Evolutionary conservation across 2,797 vertebrate genomes (phyloP).

Genomic region (Parauchenoglanis ngamensis): DNA sequence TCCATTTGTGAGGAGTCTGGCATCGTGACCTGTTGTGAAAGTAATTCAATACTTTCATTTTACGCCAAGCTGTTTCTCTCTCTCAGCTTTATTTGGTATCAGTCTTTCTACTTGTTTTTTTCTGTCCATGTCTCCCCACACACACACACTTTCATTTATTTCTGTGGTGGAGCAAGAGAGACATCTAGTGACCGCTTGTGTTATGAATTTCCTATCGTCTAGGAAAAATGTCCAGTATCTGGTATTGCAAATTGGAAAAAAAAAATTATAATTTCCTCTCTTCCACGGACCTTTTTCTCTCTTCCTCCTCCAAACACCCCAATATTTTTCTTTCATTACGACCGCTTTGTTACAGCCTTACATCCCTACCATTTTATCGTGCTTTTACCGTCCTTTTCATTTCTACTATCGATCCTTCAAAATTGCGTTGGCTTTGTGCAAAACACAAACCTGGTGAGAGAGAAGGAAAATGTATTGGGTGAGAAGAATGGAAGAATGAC

Average conservation of each 20-base stretch:
- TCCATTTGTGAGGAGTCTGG: slow-evolving; percentile 76
- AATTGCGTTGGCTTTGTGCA: slow-evolving; percentile 44
- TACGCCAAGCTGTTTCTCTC: slow-evolving; percentile 58
- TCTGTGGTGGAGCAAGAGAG: slow-evolving; percentile 79
- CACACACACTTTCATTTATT: slow-evolving; percentile 25
- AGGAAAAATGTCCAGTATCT: not conserved
- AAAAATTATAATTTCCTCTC: not conserved
- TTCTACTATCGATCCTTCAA: slow-evolving; percentile 26
- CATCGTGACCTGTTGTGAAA: slow-evolving; percentile 75
- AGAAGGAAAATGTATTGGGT: not conserved
- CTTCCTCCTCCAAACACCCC: slow-evolving; percentile 47
- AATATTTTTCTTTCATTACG: slow-evolving; percentile 57
- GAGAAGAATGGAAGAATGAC: not conserved
- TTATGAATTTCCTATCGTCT: not conserved
- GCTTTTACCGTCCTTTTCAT: slow-evolving; percentile 35
- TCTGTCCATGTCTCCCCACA: not conserved
- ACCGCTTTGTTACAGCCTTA: not conserved
- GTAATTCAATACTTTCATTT: slow-evolving; percentile 78
- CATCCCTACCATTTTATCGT: slow-evolving; percentile 19
- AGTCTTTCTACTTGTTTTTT: slow-evolving; percentile 63
- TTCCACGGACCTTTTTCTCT: slow-evolving; percentile 15
- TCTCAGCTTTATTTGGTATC: slow-evolving; percentile 57
- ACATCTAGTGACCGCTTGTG: slow-evolving; percentile 72
- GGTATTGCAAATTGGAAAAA: slow-evolving; percentile 10
- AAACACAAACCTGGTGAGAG: slow-evolving; percentile 34